phyloP scores from a whole-genome alignment of 1,140 invertebrate species.

The Chrysopa pallens region DNA sequence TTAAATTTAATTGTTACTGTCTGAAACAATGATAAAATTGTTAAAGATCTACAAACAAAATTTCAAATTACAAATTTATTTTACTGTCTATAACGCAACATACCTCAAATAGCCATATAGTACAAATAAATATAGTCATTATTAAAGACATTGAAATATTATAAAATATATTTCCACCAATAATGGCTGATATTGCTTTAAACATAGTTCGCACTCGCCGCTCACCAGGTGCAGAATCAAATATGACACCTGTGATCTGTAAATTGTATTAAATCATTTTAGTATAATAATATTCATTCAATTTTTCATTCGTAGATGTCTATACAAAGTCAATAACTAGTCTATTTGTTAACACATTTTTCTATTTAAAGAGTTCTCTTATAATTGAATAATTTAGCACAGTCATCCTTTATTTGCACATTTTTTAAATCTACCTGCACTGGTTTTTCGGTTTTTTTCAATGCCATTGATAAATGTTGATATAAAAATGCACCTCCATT shows the following conservation, averaged over 20 bases:
- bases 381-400: no score
- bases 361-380: no score
- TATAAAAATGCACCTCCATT: conserved; percentile 58
- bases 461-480: conserved; percentile 39
- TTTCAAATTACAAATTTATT: background rate
- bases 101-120: conserved; percentile 39
- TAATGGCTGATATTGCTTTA: conserved; percentile 37
- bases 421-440: conserved; percentile 19
- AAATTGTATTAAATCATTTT: no score
- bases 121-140: conserved; percentile 34
- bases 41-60: background rate
- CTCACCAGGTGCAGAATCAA: conserved; percentile 55
- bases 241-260: conserved; percentile 45
- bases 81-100: background rate
- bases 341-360: no score
- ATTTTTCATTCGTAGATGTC: no score
- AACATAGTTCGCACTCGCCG: conserved; percentile 33
- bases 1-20: conserved; percentile 17
- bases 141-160: conserved; percentile 32
- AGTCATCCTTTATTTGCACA: no score
- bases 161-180: conserved; percentile 29
- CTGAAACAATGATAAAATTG: conserved; percentile 8
- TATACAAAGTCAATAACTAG: no score
- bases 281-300: no score
- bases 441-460: conserved; percentile 26